Evolutionary conservation across 2,113 vertebrate genomes (phyloP).

Genomic region (Dicrurus megarhynchus): DNA sequence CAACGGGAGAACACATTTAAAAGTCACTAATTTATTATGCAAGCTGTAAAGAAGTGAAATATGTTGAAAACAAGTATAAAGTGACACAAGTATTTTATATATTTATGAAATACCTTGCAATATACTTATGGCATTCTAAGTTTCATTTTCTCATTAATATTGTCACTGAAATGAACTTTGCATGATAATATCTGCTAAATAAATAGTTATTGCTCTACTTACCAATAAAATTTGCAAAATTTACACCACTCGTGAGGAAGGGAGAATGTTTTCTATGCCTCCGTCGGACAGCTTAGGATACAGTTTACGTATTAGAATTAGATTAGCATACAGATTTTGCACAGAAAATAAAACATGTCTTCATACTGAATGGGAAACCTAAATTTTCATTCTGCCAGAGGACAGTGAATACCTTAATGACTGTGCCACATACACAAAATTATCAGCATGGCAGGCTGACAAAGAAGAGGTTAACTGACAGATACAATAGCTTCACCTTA

Average conservation of each 20-base stretch:
- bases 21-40: conserved; percentile 26
- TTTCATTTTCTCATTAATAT: neutral
- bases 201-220: neutral
- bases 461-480: conserved; percentile 51
- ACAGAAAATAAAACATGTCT: neutral
- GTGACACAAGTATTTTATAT: neutral
- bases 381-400: neutral
- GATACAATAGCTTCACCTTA: conserved; percentile 38
- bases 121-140: neutral
- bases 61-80: neutral
- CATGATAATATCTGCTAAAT: neutral
- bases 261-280: neutral
- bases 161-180: neutral
- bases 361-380: neutral
- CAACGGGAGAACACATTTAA: conserved; percentile 1
- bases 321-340: neutral
- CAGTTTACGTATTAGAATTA: neutral
- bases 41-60: conserved; percentile 6
- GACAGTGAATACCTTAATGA: neutral
- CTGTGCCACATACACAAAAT: neutral
- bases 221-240: neutral
- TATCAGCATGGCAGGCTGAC: conserved; percentile 17
- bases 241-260: neutral
- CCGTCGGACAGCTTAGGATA: neutral
- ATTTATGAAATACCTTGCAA: neutral